These are phyloP conservation scores for Xiphorhynchus elegans DNA, from an alignment of 2,113 vertebrate species.

Conservation along the genomic window DNA sequence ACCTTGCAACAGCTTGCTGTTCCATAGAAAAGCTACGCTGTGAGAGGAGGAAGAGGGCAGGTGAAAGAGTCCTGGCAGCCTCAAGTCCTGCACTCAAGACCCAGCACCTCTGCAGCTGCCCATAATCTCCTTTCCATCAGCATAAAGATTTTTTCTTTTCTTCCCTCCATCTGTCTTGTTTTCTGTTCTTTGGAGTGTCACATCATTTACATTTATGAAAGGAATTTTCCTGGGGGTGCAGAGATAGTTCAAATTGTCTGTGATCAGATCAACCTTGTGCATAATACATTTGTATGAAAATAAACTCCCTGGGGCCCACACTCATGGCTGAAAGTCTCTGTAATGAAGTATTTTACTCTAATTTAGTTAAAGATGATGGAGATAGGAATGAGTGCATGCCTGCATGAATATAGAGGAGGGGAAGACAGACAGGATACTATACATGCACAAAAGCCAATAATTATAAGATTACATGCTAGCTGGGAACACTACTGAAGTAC, in stretches of 20 bases:
- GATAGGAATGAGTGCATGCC: constrained; percentile 62
- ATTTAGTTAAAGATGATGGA: constrained; percentile 75
- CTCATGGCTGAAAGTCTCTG: constrained; percentile 69
- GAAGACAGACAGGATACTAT: not conserved
- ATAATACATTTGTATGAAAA: constrained; percentile 80
- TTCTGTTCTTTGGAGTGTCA: constrained; percentile 66
- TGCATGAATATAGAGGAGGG: constrained; percentile 1
- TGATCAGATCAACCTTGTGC: constrained; percentile 81
- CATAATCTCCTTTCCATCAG: not conserved
- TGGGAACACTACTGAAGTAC: not conserved
- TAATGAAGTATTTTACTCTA: constrained; percentile 78
- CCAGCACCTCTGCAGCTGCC: not conserved
- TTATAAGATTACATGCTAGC: not conserved
- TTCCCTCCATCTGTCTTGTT: constrained; percentile 14
- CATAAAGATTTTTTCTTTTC: not conserved
- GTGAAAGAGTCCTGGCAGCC: not conserved
- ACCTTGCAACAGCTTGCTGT: constrained; percentile 36
- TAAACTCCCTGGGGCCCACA: constrained; percentile 70
- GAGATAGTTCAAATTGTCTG: constrained; percentile 74
- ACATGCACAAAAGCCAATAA: not conserved
- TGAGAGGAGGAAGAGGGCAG: not conserved
- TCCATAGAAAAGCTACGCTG: not conserved
- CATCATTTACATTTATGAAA: constrained; percentile 77
- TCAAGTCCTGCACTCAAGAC: not conserved
- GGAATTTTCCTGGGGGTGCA: constrained; percentile 74